A percentile compares a stretch with the other conserved stretches of the same genome.
Conservation (phyloP, 2,113 vertebrate species). For the Ibidorhyncha struthersii region DNA sequence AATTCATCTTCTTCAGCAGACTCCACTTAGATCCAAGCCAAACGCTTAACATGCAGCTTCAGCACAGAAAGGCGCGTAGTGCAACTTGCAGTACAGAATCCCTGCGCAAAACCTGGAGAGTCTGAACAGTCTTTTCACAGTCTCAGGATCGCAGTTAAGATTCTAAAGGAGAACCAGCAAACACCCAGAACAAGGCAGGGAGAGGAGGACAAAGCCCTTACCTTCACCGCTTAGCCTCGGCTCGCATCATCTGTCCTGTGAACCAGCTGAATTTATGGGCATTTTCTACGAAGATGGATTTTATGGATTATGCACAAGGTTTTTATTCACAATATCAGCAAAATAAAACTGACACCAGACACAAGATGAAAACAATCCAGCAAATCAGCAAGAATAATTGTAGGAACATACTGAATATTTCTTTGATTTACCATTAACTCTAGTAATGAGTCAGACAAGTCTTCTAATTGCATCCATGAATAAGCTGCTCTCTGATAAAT, state of each 20-base stretch:
- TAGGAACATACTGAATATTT: background rate
- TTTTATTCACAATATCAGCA: background rate
- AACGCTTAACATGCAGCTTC: background rate
- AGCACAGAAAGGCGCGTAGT: fast-evolving
- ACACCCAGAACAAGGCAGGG: background rate
- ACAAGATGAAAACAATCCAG: background rate
- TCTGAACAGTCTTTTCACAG: background rate
- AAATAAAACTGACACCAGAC: background rate
- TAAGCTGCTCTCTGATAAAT: background rate
- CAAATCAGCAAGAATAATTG: conserved; percentile 3
- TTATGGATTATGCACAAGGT: background rate
- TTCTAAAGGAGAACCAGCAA: background rate
- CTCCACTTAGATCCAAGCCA: background rate
- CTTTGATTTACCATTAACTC: conserved; percentile 27
- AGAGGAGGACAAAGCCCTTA: background rate
- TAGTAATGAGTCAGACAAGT: conserved; percentile 1
- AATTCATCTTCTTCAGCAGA: background rate
- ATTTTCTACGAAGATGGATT: background rate
- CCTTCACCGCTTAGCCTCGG: background rate
- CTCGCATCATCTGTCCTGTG: background rate
- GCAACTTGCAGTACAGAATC: too few relatives aligned
- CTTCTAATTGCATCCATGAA: conserved; percentile 2
- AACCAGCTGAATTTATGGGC: background rate
- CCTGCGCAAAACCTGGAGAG: background rate
- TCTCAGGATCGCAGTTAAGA: background rate